Percentiles rank a stretch among this genome's conserved stretches.
phyloP scores from a whole-genome alignment of 1,140 invertebrate genomes.

The Gryllus bimaculatus region DNA sequence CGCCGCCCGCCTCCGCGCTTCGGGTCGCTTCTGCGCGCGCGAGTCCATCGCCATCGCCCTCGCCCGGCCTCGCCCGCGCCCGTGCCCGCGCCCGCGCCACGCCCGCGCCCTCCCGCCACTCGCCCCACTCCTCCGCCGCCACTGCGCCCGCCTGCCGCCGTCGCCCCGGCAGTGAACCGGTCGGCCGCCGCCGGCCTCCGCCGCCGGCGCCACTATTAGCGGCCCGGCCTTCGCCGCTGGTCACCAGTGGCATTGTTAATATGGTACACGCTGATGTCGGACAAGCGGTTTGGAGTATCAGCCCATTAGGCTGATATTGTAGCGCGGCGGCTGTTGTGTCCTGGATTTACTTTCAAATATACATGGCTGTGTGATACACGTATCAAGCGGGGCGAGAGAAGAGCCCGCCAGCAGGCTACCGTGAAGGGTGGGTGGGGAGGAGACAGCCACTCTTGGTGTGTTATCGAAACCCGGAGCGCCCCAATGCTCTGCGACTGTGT shows the following conservation, averaged over 20 bases:
- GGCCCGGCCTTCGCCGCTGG: not conserved
- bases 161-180: too few relatives aligned
- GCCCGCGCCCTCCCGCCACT: too few relatives aligned
- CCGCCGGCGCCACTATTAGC: too few relatives aligned
- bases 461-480: not conserved
- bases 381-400: not conserved
- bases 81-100: too few relatives aligned
- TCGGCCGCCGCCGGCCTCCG: too few relatives aligned
- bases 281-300: constrained; percentile 3
- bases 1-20: too few relatives aligned
- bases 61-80: too few relatives aligned
- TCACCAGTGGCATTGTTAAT: not conserved
- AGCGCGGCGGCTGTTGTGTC: constrained; percentile 2
- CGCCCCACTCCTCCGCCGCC: too few relatives aligned
- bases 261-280: not conserved
- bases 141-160: too few relatives aligned
- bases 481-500: not conserved
- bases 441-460: not conserved
- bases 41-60: too few relatives aligned
- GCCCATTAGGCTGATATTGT: not conserved
- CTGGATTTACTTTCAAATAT: not conserved
- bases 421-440: not conserved
- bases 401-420: not conserved
- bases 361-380: not conserved
- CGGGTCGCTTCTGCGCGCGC: too few relatives aligned